Conservation (phyloP, 1,140 invertebrate species). For the Anastrepha obliqua region DNA sequence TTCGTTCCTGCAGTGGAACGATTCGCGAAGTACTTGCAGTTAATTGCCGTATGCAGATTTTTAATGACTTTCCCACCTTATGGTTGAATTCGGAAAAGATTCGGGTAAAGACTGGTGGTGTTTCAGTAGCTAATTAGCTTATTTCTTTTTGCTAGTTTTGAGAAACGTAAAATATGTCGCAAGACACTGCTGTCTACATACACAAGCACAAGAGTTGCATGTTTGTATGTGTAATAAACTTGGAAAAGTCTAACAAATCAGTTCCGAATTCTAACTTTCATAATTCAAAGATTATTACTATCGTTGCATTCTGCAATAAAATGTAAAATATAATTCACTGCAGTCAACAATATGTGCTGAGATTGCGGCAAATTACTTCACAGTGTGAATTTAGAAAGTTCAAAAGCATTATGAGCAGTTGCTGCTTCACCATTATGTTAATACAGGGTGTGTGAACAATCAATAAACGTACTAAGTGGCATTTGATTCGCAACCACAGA, state of each 20-base stretch:
- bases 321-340: background rate
- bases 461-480: background rate
- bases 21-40: constrained; percentile 43
- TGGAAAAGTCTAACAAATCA: background rate
- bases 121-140: constrained; percentile 51
- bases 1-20: constrained; percentile 20
- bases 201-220: background rate
- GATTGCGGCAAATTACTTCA: background rate
- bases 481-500: too few species aligned
- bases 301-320: background rate
- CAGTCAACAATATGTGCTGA: background rate
- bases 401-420: background rate
- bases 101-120: constrained; percentile 11
- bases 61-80: constrained; percentile 53
- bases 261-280: constrained; percentile 40
- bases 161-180: constrained; percentile 33
- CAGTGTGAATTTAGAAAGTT: constrained; percentile 22
- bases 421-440: background rate
- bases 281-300: background rate
- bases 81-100: constrained; percentile 18
- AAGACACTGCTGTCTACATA: background rate
- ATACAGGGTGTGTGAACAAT: background rate
- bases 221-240: background rate
- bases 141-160: constrained; percentile 17
- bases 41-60: constrained; percentile 52